Conservation (phyloP, 2,113 vertebrate genomes). For the Phainopepla nitens region DNA sequence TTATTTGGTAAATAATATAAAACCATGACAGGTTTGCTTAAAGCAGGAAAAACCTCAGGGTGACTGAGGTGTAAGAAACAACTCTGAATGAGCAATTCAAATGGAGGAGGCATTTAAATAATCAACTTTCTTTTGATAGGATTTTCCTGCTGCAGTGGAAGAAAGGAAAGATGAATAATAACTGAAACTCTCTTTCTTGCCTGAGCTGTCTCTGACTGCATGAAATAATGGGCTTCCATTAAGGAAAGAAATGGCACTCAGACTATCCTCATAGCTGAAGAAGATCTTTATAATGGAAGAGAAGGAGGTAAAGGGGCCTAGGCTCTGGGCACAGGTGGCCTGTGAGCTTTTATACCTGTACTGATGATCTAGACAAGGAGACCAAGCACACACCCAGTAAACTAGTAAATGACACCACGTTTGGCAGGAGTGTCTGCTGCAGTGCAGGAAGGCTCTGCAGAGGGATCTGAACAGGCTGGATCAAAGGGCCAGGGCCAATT, state of each 20-base stretch:
- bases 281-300: neutral
- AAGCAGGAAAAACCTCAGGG: neutral
- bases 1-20: constrained; percentile 37
- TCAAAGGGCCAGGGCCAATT: fast-evolving
- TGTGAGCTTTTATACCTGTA: neutral
- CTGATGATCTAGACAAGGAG: neutral
- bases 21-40: neutral
- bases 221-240: neutral
- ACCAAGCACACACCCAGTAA: neutral
- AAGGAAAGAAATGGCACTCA: neutral
- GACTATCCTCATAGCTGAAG: neutral
- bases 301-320: neutral
- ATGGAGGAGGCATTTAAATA: constrained; percentile 35
- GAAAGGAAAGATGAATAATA: constrained; percentile 22
- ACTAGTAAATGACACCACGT: neutral
- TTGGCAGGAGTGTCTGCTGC: neutral
- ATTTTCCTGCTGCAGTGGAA: neutral
- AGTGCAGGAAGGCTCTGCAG: neutral
- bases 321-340: neutral
- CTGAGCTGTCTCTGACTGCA: neutral
- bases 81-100: constrained; percentile 8
- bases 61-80: neutral
- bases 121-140: constrained; percentile 13
- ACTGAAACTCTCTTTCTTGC: neutral
- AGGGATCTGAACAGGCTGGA: neutral